Conservation (phyloP, 2,888 invertebrate genomes). For the Acrobasis suavella region DNA sequence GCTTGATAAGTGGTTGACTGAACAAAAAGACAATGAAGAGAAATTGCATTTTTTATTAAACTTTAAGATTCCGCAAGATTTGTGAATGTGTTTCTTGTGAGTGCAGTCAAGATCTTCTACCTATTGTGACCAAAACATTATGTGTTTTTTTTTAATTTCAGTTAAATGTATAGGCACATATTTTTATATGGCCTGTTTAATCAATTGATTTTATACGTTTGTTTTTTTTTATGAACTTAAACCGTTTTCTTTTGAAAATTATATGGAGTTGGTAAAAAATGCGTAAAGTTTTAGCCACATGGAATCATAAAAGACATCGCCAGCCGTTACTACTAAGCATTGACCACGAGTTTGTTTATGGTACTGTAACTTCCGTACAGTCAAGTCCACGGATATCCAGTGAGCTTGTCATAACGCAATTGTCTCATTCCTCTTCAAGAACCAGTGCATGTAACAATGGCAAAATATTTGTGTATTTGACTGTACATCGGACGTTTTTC, state of each 20-base stretch:
- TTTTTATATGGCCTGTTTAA: conserved; percentile 33
- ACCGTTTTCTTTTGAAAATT: no score
- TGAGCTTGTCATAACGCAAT: background rate
- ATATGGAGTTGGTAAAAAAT: conserved; percentile 28
- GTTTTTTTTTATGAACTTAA: no score
- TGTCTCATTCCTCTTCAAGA: background rate
- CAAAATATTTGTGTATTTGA: conserved; percentile 30
- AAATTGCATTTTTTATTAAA: conserved; percentile 71
- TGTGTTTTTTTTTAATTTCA: background rate
- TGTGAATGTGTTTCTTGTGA: conserved; percentile 34
- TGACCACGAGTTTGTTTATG: conserved; percentile 67
- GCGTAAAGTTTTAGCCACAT: conserved; percentile 38
- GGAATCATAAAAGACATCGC: conserved; percentile 64
- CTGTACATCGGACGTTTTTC: conserved; percentile 50
- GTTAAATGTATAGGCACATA: conserved; percentile 8
- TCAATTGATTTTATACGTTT: conserved; percentile 34
- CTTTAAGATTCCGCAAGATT: conserved; percentile 46
- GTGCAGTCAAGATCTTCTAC: conserved; percentile 39
- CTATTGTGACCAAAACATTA: conserved; percentile 19
- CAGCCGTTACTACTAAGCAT: conserved; percentile 67
- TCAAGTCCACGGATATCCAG: conserved; percentile 13
- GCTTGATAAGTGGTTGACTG: no score
- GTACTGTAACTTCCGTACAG: conserved; percentile 45
- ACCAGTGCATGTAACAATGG: background rate
- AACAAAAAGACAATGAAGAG: conserved; percentile 76